A percentile compares a stretch with the other conserved stretches of the same genome.
phyloP scores from a whole-genome alignment of 2,888 invertebrate genomes.

The Tortrix viridana region DNA sequence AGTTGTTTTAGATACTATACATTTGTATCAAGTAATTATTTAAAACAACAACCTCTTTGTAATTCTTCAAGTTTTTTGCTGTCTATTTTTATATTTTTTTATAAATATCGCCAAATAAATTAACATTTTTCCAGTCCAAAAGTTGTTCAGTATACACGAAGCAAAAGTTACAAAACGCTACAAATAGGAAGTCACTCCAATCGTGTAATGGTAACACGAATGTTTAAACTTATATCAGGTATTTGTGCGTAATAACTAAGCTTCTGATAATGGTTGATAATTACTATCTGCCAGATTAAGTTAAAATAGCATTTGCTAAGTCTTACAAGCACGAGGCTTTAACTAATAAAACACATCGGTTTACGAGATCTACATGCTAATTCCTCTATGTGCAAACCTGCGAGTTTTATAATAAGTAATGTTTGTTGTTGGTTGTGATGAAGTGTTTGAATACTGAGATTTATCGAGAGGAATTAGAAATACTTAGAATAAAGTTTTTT shows the following conservation, averaged over 20 bases:
- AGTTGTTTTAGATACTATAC: no score
- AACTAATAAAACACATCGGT: conserved; percentile 39
- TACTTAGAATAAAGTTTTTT: no score
- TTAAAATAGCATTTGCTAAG: conserved; percentile 44
- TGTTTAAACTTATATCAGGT: neutral
- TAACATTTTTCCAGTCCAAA: no score
- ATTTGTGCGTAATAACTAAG: conserved; percentile 18
- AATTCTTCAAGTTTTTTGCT: no score
- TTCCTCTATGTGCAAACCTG: conserved; percentile 37
- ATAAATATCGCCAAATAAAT: no score
- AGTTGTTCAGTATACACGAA: no score
- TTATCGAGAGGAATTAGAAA: no score
- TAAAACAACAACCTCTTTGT: no score
- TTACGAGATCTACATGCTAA: conserved; percentile 51
- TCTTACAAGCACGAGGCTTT: conserved; percentile 34
- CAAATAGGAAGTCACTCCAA: no score
- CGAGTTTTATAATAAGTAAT: conserved; percentile 21
- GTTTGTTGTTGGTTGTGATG: conserved; percentile 9
- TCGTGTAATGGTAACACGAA: neutral
- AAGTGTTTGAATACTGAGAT: conserved; percentile 6
- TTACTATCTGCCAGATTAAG: conserved; percentile 51
- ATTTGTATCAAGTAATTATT: no score
- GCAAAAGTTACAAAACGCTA: no score
- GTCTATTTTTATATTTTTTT: no score
- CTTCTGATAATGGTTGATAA: conserved; percentile 49